Percentiles rank a stretch among this genome's conserved stretches.
Conservation (phyloP, 1,140 invertebrate species). For the Ladona fulva region DNA sequence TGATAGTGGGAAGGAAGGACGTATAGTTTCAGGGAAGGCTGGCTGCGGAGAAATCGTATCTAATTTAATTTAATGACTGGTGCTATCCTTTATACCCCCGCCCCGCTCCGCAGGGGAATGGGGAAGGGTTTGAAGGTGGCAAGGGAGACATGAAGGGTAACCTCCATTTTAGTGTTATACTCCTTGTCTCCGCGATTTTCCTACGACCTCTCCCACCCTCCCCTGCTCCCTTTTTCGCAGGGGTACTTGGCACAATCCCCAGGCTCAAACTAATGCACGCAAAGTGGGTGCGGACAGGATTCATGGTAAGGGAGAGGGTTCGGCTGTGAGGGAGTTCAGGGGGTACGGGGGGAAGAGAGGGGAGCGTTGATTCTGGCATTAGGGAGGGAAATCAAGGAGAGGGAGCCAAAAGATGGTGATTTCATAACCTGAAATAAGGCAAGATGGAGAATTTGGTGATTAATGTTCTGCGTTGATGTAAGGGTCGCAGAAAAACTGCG, state of each 20-base stretch:
- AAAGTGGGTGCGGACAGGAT: neutral
- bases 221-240: neutral
- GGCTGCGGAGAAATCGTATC: neutral
- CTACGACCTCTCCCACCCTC: neutral
- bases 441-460: neutral
- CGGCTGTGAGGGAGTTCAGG: neutral
- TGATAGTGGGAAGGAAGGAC: neutral
- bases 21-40: neutral
- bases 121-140: neutral
- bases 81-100: neutral
- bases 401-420: neutral
- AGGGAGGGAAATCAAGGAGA: neutral
- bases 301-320: neutral
- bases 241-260: neutral
- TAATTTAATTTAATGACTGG: slow-evolving; percentile 5
- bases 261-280: slow-evolving; percentile 1
- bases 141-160: neutral
- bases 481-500: neutral
- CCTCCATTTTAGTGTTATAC: neutral
- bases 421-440: slow-evolving; percentile 6
- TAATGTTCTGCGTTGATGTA: neutral
- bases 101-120: neutral
- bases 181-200: neutral
- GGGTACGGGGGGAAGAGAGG: neutral
- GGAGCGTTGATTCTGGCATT: neutral